Evolutionary conservation across 2,888 invertebrate species (phyloP), one percentile per base, ranked within the genome.

Genomic region (Lamellibrachia columna): DNA sequence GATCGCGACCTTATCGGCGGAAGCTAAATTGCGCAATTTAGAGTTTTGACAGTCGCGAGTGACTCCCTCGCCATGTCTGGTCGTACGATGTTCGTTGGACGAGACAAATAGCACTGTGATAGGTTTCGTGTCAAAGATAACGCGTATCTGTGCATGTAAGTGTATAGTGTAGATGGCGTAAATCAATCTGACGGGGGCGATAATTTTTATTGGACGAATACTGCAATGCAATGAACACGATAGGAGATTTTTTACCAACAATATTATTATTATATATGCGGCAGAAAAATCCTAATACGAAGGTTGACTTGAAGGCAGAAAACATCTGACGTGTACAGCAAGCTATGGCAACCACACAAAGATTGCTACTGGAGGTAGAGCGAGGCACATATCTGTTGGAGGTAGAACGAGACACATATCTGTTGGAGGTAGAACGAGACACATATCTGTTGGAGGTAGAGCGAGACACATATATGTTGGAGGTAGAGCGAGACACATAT

Each of bases 11-110:
- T 75, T 75, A 75, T 75, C 75, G 15, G 75, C 22, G 75, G 75
- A 75, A 75, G 75, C 75, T 75, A 75, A 75, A 75, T 75, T 75
- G 75, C 75, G 75, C 75, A 75, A 75, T 75, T 75, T 75, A 75
- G 75, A 75, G 75, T 75, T 75, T 75, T 75, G 75, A 75, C 75
- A 75, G 75, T 75, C 75, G 75, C n/a, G 75, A 15, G n/a, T 15
- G 15, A 6, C 75, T 11, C 75, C 22, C 6, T 3, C 22, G 15
- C 75, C 22, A 22, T 75, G 75, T 75, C 75, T 75, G 15, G 75
- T 75, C 75, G 15, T 22, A 22, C 75, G 75, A 75, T 75, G 75
- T 75, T 75, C 75, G 75, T 75, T 75, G 75, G 15, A 11, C 75
- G 75, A 75, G 75, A 75, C 75, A 75, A 75, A 75, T 75, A n/a